phyloP scores from a whole-genome alignment of 1,140 invertebrate genomes.

The Drosophila auraria region DNA sequence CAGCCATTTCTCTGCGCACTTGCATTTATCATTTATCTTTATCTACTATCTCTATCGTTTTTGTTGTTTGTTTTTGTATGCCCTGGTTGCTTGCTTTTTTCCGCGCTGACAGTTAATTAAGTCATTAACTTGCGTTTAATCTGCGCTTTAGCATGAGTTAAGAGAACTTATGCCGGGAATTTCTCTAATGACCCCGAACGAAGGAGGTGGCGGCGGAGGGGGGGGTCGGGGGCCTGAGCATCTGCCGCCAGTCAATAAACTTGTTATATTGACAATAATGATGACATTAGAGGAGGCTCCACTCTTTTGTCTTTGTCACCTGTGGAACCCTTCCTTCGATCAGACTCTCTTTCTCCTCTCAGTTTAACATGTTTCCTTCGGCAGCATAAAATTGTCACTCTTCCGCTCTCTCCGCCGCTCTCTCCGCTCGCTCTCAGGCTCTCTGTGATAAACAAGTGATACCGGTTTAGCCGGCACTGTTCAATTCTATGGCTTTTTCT shows the following conservation, averaged over 20 bases:
- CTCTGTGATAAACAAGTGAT: conserved; percentile 74
- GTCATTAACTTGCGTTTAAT: conserved; percentile 80
- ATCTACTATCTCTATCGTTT: conserved; percentile 26
- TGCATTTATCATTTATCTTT: conserved; percentile 54
- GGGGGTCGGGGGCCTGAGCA: neutral
- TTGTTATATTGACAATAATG: conserved; percentile 83
- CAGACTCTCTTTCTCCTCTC: conserved; percentile 32
- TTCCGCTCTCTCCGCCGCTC: conserved; percentile 14
- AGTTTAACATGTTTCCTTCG: conserved; percentile 53
- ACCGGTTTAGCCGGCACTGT: conserved; percentile 76
- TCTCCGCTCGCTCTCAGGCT: conserved; percentile 17
- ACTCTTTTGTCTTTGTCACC: conserved; percentile 71
- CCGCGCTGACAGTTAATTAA: conserved; percentile 71
- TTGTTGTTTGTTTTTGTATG: conserved; percentile 33
- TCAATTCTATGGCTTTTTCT: conserved; percentile 55
- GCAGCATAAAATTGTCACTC: conserved; percentile 17
- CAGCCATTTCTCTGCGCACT: conserved; percentile 29
- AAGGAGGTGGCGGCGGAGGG: neutral
- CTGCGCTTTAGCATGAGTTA: conserved; percentile 56
- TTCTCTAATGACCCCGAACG: conserved; percentile 69
- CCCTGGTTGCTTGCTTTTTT: conserved; percentile 28
- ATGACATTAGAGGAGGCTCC: conserved; percentile 75
- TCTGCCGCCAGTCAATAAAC: conserved; percentile 68
- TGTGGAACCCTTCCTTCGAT: conserved; percentile 51
- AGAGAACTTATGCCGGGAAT: conserved; percentile 60